These are phyloP conservation scores for Agonum fuliginosum DNA, from an alignment of 2,888 invertebrate species.

Conservation along the genomic window DNA sequence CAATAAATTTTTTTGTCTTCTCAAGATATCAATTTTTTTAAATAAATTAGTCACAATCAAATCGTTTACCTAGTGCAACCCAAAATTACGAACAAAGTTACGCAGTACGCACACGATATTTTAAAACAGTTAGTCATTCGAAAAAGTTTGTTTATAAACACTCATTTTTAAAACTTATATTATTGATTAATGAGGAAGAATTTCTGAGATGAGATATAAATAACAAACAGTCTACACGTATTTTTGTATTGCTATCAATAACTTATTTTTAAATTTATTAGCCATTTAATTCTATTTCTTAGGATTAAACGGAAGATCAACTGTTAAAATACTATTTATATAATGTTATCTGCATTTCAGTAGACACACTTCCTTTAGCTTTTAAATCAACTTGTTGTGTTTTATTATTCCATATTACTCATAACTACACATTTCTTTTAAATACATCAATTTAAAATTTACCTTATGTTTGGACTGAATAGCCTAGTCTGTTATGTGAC, in stretches of 20 bases:
- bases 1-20: slow-evolving; percentile 8
- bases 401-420: background rate
- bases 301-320: slow-evolving; percentile 7
- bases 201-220: background rate
- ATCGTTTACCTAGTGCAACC: slow-evolving; percentile 21
- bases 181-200: background rate
- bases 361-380: background rate
- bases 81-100: background rate
- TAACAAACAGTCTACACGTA: background rate
- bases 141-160: background rate
- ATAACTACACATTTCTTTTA: background rate
- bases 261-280: background rate
- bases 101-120: background rate
- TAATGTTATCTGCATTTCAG: slow-evolving; percentile 15
- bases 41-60: slow-evolving; percentile 2
- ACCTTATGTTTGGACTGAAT: no score
- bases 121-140: background rate
- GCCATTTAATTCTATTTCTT: background rate
- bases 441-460: no score
- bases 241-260: background rate
- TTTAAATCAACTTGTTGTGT: background rate
- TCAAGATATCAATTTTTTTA: slow-evolving; percentile 2
- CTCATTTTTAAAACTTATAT: background rate
- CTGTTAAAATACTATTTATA: slow-evolving; percentile 23
- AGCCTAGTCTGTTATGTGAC: no score